Conservation (phyloP, 2,113 vertebrate species). For the Hepsetus odoe region DNA sequence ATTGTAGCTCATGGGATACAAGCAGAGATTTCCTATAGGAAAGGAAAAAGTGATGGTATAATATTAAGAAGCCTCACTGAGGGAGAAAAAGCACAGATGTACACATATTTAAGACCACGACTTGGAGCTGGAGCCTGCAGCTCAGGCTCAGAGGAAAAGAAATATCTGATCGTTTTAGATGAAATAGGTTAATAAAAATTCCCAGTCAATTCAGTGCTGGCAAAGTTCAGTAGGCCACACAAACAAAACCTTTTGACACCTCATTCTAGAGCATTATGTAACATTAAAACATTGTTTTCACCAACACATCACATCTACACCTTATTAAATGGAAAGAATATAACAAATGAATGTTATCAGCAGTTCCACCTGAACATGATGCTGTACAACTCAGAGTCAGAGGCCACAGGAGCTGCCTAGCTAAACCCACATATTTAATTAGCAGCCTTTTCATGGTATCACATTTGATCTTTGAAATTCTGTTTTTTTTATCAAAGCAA, state of each 20-base stretch:
- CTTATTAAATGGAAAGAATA: no score
- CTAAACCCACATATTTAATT: no score
- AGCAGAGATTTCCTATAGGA: constrained; percentile 23
- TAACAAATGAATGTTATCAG: no score
- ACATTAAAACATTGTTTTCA: background rate
- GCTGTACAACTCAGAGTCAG: no score
- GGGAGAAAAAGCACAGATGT: constrained; percentile 12
- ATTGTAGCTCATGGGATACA: constrained; percentile 23
- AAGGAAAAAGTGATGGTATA: background rate
- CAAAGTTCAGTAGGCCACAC: background rate
- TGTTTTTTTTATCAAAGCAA: no score
- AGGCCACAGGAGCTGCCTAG: no score
- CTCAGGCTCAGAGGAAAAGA: background rate
- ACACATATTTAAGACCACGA: background rate
- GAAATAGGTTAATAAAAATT: background rate
- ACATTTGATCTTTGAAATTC: no score
- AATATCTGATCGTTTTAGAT: background rate
- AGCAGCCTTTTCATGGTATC: no score
- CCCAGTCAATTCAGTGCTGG: background rate
- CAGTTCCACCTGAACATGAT: background rate
- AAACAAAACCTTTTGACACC: background rate
- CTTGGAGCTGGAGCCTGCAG: background rate
- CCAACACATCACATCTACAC: background rate
- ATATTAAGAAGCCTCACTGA: constrained; percentile 10
- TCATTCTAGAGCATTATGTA: background rate